Conservation (phyloP, 2,113 vertebrate species). For the Grammomys dolichurus region DNA sequence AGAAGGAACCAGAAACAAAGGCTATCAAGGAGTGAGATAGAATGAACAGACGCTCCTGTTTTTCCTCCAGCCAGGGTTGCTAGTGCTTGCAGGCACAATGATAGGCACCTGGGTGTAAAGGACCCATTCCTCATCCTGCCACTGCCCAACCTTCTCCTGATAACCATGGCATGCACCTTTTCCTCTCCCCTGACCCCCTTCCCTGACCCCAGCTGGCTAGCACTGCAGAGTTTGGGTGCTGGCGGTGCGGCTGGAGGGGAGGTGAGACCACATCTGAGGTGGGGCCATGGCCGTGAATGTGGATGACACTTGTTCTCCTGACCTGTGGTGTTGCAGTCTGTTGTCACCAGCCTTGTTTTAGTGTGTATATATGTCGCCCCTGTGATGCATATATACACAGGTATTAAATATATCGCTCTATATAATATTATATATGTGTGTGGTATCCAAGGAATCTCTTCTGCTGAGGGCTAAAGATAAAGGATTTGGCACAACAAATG, state of each 20-base stretch:
- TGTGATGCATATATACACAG: constrained; percentile 91
- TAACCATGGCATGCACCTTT: constrained; percentile 67
- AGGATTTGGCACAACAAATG: constrained; percentile 84
- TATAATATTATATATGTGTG: constrained; percentile 92
- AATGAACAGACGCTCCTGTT: neutral
- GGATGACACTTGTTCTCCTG: constrained; percentile 82
- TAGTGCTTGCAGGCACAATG: neutral
- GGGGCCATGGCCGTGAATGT: constrained; percentile 70
- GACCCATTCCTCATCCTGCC: neutral
- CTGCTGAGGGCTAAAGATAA: constrained; percentile 86
- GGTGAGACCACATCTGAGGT: constrained; percentile 32
- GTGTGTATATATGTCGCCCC: constrained; percentile 91
- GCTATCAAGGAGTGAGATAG: constrained; percentile 37
- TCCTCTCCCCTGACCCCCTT: neutral
- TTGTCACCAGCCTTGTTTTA: constrained; percentile 90
- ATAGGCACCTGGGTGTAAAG: neutral
- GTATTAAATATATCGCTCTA: constrained; percentile 92
- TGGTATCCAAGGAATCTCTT: constrained; percentile 88
- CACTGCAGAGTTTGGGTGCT: constrained; percentile 27
- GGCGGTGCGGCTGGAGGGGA: neutral
- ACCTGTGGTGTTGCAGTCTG: constrained; percentile 88
- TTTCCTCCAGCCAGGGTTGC: constrained; percentile 22
- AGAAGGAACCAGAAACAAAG: constrained; percentile 35
- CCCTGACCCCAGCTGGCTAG: constrained; percentile 43
- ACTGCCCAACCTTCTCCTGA: neutral